Conservation (phyloP, 2,113 vertebrate genomes). For the Aleadryas rufinucha region DNA sequence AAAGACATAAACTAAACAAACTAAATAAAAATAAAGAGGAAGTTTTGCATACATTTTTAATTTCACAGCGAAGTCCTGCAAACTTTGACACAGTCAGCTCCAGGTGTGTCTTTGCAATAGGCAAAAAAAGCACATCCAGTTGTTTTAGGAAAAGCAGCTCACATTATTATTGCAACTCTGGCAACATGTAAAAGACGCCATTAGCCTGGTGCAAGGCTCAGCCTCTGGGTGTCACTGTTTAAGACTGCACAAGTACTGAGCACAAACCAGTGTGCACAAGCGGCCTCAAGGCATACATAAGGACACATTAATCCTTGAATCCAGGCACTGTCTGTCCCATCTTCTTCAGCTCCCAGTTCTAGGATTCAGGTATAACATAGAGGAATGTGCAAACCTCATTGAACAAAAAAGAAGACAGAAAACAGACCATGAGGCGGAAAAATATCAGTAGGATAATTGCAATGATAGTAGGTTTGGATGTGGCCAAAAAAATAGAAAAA, state of each 20-base stretch:
- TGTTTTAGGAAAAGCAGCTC: background rate
- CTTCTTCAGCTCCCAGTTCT: background rate
- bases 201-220: background rate
- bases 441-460: background rate
- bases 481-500: rapidly evolving
- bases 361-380: background rate
- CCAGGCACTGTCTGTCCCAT: no score
- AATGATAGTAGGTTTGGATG: background rate
- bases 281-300: background rate
- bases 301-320: background rate
- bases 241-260: background rate
- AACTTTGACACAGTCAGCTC: background rate
- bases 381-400: background rate
- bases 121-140: background rate
- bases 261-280: background rate
- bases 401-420: background rate
- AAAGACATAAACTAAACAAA: background rate
- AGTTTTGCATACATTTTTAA: background rate
- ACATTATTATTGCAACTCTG: background rate
- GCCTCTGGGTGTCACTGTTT: background rate
- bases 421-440: rapidly evolving
- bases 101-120: background rate
- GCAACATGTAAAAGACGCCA: background rate
- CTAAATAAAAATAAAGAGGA: background rate
- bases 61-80: background rate